Base-by-base conservation (phyloP, 2,113 vertebrate genomes). In the Pedetes capensis region DNA sequence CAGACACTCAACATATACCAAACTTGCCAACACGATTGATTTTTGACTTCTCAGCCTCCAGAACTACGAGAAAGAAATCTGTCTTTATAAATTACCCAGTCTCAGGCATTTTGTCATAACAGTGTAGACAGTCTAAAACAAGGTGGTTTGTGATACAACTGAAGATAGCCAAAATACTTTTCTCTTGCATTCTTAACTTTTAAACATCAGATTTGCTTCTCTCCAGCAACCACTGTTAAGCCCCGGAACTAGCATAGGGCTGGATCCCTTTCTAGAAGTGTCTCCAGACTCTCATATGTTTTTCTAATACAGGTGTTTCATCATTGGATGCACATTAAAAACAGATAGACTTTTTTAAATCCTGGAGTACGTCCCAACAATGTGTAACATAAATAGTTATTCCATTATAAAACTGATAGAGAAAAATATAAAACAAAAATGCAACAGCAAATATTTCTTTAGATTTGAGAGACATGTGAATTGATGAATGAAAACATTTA, bases 371-470 rank as follows among this genome's bases (percentile, higher is more conserved):
- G 61, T 64, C 13, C 2, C 76, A 84, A 32, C 34, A 5, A 71
- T 6, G 17, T 53, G 16, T 87, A 44, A 76, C 39, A 71, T 84
- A 53, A 3, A 83, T 22, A 81, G 37, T 44, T 64, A 87, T 78
- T 92, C n/a, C 1, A 92, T 92, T 55, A 76, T 90, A 83, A 94
- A 95, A 86, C 37, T 14, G n/a, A 68, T 55, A 81, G 61, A 75
- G 8, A 85, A 2, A 23, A 64, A 18, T 80, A 8, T 64, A 3
- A 93, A 82, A 59, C 74, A 18, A 69, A 82, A 91, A 90, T n/a
- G n/a, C n/a, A n/a, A n/a, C n/a, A 37, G 25, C 37, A 92, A 59
- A n/a, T 20, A 68, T 2, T 94, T 76, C 51, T 87, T 89, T 78
- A 37, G 44, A 3, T 87, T 81, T 87, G 34, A 87, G 71, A 85